These are phyloP conservation scores for Xylota sylvarum DNA, from an alignment of 2,888 invertebrate genomes.

Conservation along the genomic window DNA sequence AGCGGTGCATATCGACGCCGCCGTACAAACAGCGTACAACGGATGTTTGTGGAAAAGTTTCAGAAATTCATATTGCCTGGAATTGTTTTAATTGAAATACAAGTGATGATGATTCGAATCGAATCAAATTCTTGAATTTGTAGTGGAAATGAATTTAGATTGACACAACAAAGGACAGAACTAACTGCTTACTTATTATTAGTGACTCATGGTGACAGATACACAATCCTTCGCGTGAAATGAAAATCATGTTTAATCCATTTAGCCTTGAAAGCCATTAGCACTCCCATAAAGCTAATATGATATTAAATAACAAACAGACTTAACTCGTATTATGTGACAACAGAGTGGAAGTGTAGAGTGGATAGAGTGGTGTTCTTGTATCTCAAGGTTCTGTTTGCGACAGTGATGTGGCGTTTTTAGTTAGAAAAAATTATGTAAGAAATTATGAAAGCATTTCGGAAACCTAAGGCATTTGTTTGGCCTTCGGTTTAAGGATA, in stretches of 20 bases:
- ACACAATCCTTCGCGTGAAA: background rate
- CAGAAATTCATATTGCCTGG: background rate
- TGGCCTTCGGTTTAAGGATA: too few species aligned
- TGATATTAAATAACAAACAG: background rate
- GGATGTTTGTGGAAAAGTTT: background rate
- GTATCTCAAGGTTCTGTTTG: too few species aligned
- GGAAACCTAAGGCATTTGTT: too few species aligned
- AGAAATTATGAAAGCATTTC: too few species aligned
- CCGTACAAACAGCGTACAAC: background rate
- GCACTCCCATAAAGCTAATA: background rate
- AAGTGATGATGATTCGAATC: background rate
- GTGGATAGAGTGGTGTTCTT: too few species aligned
- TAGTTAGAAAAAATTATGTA: too few species aligned
- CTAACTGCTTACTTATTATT: background rate
- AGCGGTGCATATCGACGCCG: too few species aligned
- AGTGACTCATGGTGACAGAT: background rate
- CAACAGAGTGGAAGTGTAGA: background rate
- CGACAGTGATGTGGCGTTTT: too few species aligned
- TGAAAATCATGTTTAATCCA: background rate
- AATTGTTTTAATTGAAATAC: background rate
- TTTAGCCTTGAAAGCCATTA: background rate
- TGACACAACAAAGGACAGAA: background rate
- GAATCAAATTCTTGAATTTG: background rate
- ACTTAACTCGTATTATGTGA: background rate
- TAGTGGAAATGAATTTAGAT: background rate